Percentiles rank a stretch among this genome's conserved stretches.
phyloP scores from a whole-genome alignment of 2,797 vertebrate genomes.

The Lacerta viridis region DNA sequence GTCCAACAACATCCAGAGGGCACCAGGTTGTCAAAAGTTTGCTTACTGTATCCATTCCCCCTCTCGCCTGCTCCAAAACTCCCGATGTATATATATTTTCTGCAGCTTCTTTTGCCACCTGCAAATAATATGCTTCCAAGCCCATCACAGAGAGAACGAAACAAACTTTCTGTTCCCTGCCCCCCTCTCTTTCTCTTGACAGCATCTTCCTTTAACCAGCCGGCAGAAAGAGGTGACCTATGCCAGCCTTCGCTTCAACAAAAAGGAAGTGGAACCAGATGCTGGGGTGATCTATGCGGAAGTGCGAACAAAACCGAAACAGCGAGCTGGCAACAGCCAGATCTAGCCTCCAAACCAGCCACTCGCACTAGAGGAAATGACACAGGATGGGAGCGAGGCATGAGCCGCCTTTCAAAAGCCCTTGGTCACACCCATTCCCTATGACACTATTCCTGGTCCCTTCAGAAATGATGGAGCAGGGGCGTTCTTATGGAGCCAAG shows the following conservation, averaged over 20 bases:
- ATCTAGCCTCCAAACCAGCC: neutral
- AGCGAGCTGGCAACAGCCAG: no score
- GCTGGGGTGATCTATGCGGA: slow-evolving; percentile 38
- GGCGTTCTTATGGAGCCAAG: no score
- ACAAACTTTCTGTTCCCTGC: neutral
- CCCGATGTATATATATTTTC: neutral
- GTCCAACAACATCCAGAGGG: no score
- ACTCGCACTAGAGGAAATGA: neutral
- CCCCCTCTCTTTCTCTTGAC: neutral
- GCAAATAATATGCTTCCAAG: neutral
- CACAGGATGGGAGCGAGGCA: neutral
- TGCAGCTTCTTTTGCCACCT: neutral
- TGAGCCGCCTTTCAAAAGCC: neutral
- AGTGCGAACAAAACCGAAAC: neutral
- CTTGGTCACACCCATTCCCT: neutral
- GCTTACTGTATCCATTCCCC: neutral
- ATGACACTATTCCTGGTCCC: no score
- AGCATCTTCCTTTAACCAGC: neutral
- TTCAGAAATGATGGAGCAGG: neutral
- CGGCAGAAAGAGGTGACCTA: neutral
- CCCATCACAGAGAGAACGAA: no score
- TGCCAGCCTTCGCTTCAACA: slow-evolving; percentile 14
- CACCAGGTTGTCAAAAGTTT: no score
- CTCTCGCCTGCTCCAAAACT: neutral
- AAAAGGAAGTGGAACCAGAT: neutral